Evolutionary conservation across 2,888 invertebrate genomes (phyloP), one percentile per base, ranked within the genome.

Genomic region (Lepidocyrtinus sp.): DNA sequence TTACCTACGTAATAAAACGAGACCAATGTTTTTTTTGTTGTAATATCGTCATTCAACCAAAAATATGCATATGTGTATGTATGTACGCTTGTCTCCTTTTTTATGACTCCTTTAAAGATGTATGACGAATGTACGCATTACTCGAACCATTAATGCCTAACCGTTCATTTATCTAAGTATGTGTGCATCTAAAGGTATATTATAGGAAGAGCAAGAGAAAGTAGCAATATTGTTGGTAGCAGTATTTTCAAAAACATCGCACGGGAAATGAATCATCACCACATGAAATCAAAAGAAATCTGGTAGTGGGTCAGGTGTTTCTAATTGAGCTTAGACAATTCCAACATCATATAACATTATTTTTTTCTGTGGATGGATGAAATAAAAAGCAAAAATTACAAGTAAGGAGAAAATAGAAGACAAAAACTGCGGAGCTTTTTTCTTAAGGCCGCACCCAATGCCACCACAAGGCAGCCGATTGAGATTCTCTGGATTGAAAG

Each of bases 401-500:
- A 62, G 45, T 17, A 26, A 25, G 17, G 15, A 27, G 17, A n/a
- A 2, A 65, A 45, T 21, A 36, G 26, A 17, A 65, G 46, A 67
- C 36, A 45, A 22, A 22, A 46, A 45, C 46, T 67, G n/a, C n/a
- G n/a, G n/a, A n/a, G n/a, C n/a, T 25, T 69, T 19, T 27, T 69
- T 69, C 50, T 73, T 73, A 55, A 65, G 67, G 74, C 74, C 74
- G 74, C 74, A 74, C 74, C 74, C 74, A 67, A 65, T 65, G 67
- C 36, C 59, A 27, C 65, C 65, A 65, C 67, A 67, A 50, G 55
- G 65, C 67, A 65, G 67, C 67, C 74, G 67, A 74, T 67, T 65
- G 45, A 74, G 74, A 65, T 26, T 24, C 74, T 24, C 74, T 67
- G 64, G 74, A 27, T 67, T 46, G 36, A 21, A 59, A 59, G 50